Evolutionary conservation across 2,797 vertebrate species (phyloP).

Genomic region (Propithecus deckenii): DNA sequence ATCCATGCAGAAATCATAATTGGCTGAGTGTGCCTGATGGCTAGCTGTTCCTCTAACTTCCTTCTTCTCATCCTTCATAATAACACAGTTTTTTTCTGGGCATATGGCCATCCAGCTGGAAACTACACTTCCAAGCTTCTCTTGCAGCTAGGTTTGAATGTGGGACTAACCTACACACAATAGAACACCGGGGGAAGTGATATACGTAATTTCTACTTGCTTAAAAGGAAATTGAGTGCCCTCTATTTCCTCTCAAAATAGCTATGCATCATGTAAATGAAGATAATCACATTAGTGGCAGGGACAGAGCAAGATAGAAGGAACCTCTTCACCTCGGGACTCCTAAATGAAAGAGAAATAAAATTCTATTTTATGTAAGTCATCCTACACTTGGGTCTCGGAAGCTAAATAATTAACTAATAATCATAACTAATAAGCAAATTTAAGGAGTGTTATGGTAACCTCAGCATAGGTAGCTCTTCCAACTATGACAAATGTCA

Average conservation of each 20-base stretch:
- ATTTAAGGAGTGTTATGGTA: not conserved
- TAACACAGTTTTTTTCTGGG: not conserved
- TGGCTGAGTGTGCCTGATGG: not conserved
- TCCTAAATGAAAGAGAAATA: constrained; percentile 17
- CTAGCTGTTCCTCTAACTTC: not conserved
- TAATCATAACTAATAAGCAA: not conserved
- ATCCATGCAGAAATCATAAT: not conserved
- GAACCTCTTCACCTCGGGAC: not conserved
- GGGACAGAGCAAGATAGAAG: not conserved
- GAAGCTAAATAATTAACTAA: not conserved
- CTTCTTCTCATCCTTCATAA: not conserved
- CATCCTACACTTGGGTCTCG: not conserved
- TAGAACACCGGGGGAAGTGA: not conserved
- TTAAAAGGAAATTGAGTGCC: not conserved
- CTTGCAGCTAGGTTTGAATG: not conserved
- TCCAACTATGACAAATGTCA: not conserved
- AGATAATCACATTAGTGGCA: not conserved
- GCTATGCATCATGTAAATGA: not conserved
- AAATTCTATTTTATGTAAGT: not conserved
- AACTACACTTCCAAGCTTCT: not conserved
- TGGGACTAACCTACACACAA: not conserved
- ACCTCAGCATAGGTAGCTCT: not conserved
- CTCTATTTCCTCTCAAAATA: not conserved
- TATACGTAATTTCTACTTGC: not conserved
- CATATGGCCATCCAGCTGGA: not conserved